Evolutionary conservation across 2,113 vertebrate species (phyloP), one percentile per base, ranked within the genome.

Genomic region (Cottus gobio): DNA sequence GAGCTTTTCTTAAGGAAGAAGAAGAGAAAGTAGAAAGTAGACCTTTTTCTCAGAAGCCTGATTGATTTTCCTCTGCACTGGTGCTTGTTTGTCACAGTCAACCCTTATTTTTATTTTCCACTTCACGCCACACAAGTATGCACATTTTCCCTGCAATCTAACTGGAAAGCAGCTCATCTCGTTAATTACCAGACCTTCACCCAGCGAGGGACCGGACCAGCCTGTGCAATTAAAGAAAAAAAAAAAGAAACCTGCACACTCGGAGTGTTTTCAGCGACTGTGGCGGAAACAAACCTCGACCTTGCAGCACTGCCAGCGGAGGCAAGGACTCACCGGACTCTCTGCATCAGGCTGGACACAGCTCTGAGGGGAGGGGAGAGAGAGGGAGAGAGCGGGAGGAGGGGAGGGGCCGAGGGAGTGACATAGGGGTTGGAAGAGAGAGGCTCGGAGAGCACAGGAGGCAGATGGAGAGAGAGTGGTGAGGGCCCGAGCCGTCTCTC

Each of bases 241-340:
- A 76, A 65, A 28, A 48, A 24, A 57, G 73, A 65, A 73, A 62
- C 15, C 3, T 24, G 57, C 54, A 28, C 36, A 34, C 26, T 61
- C 68, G 11, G 13, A 16, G 64, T 22, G 52, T 56, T 39, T 56
- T 67, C 66, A 9, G 1, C 7, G 6, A 22, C 64, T 6, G 52
- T 48, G 46, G 65, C 72, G 68, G 79, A 67, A 82, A 75, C 78
- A 89, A 91, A 85, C 87, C 8, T 54, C 92, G 95, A 95, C 95
- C 95, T 96, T 96, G 95, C 93, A 39, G 82, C 26, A 82, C 84
- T 85, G 82, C 81, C 62, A 63, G 80, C 28, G 60, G 71, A 71
- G 74, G 79, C 79, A 0, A 15, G 79, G 89, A 87, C 70, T 82
- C 24, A 26, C 42, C 22, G 0, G 65, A 13, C 52, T 56, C n/a